Base-by-base conservation (phyloP, 2,888 invertebrate genomes). In the Phaedon cochleariae region DNA sequence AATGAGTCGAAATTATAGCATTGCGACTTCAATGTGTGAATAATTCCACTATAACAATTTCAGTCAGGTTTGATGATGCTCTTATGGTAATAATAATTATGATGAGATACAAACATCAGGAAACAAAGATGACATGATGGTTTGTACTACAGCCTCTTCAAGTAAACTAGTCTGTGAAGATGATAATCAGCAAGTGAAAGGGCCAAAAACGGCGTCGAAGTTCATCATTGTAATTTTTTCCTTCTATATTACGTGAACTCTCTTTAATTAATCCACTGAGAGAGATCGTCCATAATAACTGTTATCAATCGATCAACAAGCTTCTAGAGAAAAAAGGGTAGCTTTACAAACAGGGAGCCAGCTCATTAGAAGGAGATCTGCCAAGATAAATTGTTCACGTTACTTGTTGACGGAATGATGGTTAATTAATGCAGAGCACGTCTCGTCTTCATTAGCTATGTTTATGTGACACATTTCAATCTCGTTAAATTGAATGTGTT, bases 351-450 rank as follows among this genome's bases (percentile, higher is more conserved):
- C 41, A 41, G 15, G 1, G 41, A 41, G n/a, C 41, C 41, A 62
- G 54, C 62, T 66, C 66, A 62, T 66, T 66, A 66, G 59, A 31
- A 52, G 59, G 46, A 62, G 73, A 73, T 73, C 73, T 72, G 69
- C 64, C 65, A 68, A 73, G 74, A 74, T 74, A 73, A 74, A 74
- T 73, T 73, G 73, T 74, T 73, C 71, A 69, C 69, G 73, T 67
- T 71, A 58, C 69, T 68, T 74, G 73, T 74, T 73, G 74, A 74
- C 74, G 70, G 63, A 64, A 72, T 70, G 69, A 74, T 73, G 68
- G 73, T 70, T 73, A 73, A 74, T 74, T 74, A 73, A 74, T 74
- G 73, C 68, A 59, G 62, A 68, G 66, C 65, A 70, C 64, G 67
- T 67, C 66, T 64, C 57, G 65, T 71, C 71, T 68, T 68, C 67